phyloP scores from a whole-genome alignment of 2,888 invertebrate genomes.

The Napeogenes sylphis region DNA sequence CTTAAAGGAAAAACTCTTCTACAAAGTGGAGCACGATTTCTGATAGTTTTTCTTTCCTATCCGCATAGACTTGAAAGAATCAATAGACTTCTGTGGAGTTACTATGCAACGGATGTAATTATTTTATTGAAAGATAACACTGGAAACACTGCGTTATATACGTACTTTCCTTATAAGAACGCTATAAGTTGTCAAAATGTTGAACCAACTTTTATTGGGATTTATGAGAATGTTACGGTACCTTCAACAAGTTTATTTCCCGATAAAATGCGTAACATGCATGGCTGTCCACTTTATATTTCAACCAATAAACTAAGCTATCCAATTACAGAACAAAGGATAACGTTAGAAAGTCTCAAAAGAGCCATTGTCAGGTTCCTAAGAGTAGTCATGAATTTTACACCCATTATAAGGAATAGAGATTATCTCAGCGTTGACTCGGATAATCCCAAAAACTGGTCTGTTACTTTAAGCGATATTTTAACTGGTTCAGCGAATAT shows the following conservation, averaged over 20 bases:
- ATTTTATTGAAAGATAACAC: constrained; percentile 40
- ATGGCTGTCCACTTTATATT: constrained; percentile 56
- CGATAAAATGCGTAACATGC: constrained; percentile 58
- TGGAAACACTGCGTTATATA: constrained; percentile 42
- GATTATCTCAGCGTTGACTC: constrained; percentile 59
- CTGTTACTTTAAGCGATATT: no score
- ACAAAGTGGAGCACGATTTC: constrained; percentile 47
- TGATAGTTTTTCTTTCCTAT: constrained; percentile 46
- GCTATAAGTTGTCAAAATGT: constrained; percentile 51
- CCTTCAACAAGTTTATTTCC: constrained; percentile 40
- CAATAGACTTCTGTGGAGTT: constrained; percentile 50
- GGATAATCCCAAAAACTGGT: no score
- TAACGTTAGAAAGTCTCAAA: constrained; percentile 55
- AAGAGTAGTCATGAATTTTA: constrained; percentile 57
- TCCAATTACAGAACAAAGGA: constrained; percentile 48
- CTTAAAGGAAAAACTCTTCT: constrained; percentile 51
- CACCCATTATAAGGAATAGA: constrained; percentile 48
- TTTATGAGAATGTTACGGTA: constrained; percentile 38
- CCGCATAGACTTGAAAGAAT: constrained; percentile 46
- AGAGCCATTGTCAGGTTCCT: constrained; percentile 47
- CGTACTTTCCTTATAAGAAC: constrained; percentile 55
- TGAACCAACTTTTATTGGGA: constrained; percentile 43
- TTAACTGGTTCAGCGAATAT: no score
- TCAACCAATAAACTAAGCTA: constrained; percentile 57
- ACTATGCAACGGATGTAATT: constrained; percentile 48